These are phyloP conservation scores for Eilema griseolum DNA, from an alignment of 2,888 invertebrate species.

Conservation along the genomic window DNA sequence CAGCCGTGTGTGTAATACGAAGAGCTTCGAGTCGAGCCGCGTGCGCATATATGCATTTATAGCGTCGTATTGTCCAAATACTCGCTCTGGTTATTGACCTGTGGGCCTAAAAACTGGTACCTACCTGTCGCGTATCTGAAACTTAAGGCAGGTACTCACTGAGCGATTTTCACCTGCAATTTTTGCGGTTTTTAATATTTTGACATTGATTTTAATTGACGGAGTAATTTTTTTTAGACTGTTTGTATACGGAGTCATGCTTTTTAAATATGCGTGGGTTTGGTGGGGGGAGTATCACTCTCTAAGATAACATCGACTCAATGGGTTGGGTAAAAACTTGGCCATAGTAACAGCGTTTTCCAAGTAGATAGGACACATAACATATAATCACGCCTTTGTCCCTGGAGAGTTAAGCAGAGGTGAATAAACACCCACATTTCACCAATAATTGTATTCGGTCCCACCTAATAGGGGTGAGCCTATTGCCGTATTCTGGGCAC, in stretches of 20 bases:
- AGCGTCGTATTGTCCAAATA: conserved; percentile 71
- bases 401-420: no score
- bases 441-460: no score
- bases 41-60: conserved; percentile 24
- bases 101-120: conserved; percentile 63
- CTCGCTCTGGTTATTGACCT: conserved; percentile 82
- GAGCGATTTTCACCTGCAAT: conserved; percentile 8
- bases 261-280: no score
- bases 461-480: no score
- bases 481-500: no score
- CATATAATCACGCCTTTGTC: no score
- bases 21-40: conserved; percentile 35
- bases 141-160: conserved; percentile 21
- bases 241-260: background rate
- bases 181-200: background rate
- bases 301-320: background rate
- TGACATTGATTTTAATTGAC: background rate
- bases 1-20: conserved; percentile 49
- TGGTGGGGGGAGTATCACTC: no score
- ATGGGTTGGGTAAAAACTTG: no score
- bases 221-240: background rate
- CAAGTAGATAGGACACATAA: no score
- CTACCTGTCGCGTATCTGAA: conserved; percentile 59
- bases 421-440: no score
- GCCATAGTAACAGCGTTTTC: no score